Percentiles rank a stretch among this genome's conserved stretches.
Conservation (phyloP, 2,797 vertebrate species). For the Tamandua tetradactyla region DNA sequence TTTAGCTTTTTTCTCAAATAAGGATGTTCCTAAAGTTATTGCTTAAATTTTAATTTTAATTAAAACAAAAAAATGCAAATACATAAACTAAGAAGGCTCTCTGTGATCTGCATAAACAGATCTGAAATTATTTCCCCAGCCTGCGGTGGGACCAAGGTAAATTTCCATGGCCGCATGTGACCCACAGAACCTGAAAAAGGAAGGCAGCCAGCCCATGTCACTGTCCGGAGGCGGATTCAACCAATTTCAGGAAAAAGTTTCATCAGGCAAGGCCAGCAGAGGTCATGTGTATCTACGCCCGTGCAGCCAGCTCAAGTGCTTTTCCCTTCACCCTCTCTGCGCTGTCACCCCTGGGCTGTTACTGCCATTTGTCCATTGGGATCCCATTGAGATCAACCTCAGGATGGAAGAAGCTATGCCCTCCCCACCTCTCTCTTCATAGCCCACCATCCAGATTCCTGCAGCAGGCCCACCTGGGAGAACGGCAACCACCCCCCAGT, state of each 20-base stretch:
- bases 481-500: conserved; percentile 16
- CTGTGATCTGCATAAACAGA: neutral
- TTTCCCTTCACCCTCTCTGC: neutral
- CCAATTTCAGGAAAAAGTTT: neutral
- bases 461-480: no score
- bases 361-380: neutral
- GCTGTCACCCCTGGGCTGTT: neutral
- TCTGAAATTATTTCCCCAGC: neutral
- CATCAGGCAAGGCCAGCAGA: neutral
- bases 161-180: neutral
- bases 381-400: neutral
- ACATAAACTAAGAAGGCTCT: neutral
- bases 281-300: neutral
- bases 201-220: neutral
- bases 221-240: neutral
- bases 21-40: neutral
- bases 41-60: conserved; percentile 7
- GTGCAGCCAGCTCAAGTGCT: neutral
- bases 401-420: neutral
- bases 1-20: neutral
- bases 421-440: no score
- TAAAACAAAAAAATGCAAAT: neutral
- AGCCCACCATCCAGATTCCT: no score
- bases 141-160: neutral
- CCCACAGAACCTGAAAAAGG: neutral